phyloP scores from a whole-genome alignment of 92 coral and sea anemone species.

The Isaurus tuberculatus region DNA sequence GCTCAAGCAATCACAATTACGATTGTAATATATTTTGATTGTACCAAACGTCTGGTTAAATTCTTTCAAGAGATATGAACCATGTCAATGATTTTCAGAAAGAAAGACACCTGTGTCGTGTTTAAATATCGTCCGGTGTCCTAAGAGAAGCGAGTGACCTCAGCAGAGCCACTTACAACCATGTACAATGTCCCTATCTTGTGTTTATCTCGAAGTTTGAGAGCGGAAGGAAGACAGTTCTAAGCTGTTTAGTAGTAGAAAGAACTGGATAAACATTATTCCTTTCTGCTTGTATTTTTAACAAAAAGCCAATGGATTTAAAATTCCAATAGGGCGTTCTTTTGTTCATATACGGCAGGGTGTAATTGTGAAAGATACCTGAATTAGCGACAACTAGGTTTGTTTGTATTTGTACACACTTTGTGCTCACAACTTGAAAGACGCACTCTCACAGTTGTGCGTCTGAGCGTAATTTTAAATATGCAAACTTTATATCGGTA shows the following conservation, averaged over 20 bases:
- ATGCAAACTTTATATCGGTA: slow-evolving; percentile 31
- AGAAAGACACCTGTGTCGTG: slow-evolving; percentile 7
- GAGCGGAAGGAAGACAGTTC: slow-evolving; percentile 44
- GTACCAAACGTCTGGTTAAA: not conserved
- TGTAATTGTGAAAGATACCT: slow-evolving; percentile 55
- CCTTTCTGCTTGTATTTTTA: slow-evolving; percentile 5
- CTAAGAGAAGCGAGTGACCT: not conserved
- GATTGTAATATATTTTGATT: slow-evolving; percentile 1
- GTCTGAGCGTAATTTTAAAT: slow-evolving; percentile 36
- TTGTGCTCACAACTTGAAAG: slow-evolving; percentile 24
- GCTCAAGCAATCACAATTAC: not conserved
- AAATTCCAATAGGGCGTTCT: slow-evolving; percentile 64
- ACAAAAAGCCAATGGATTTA: slow-evolving; percentile 31
- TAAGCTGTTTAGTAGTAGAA: slow-evolving; percentile 6
- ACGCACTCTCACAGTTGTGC: slow-evolving; percentile 44
- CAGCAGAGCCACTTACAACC: not conserved
- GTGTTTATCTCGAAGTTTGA: slow-evolving; percentile 11
- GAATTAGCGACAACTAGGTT: slow-evolving; percentile 27
- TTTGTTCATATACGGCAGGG: slow-evolving; percentile 58
- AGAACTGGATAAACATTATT: slow-evolving; percentile 1
- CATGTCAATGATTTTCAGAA: not conserved
- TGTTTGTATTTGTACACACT: slow-evolving; percentile 47
- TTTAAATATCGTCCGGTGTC: not conserved
- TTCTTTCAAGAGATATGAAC: not conserved
- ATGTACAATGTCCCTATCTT: not conserved